A percentile compares a stretch with the other conserved stretches of the same genome.
phyloP scores from a whole-genome alignment of 2,113 vertebrate genomes.

The Ptyas mucosa region DNA sequence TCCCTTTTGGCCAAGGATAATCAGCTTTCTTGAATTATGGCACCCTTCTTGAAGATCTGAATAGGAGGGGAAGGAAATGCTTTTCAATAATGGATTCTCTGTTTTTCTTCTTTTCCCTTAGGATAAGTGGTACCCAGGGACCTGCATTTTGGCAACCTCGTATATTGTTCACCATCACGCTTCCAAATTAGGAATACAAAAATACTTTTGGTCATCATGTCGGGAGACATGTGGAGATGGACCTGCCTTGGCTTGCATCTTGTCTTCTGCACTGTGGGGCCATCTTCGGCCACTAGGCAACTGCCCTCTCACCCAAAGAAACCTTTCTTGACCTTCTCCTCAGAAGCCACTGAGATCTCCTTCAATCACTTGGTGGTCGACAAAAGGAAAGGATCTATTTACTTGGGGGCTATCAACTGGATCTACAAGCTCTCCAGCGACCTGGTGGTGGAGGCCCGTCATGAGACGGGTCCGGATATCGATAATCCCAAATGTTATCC shows the following conservation, averaged over 20 bases:
- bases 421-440: slow-evolving; percentile 93
- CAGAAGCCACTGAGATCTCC: slow-evolving; percentile 81
- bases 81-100: slow-evolving; percentile 49
- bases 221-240: slow-evolving; percentile 73
- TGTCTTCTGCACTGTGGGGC: slow-evolving; percentile 75
- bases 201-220: slow-evolving; percentile 53
- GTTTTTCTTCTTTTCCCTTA: slow-evolving; percentile 49
- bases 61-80: slow-evolving; percentile 47
- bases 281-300: slow-evolving; percentile 68
- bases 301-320: slow-evolving; percentile 73
- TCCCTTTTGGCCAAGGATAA: slow-evolving; percentile 53
- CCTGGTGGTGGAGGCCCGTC: slow-evolving; percentile 86
- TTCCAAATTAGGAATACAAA: slow-evolving; percentile 61
- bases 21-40: slow-evolving; percentile 45
- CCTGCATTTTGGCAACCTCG: slow-evolving; percentile 66
- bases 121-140: slow-evolving; percentile 58
- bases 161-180: slow-evolving; percentile 3
- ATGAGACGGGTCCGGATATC: slow-evolving; percentile 94
- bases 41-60: slow-evolving; percentile 42
- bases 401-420: slow-evolving; percentile 92
- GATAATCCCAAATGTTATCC: slow-evolving; percentile 98
- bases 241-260: slow-evolving; percentile 83
- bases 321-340: slow-evolving; percentile 80
- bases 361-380: slow-evolving; percentile 97
- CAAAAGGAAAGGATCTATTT: slow-evolving; percentile 90